Evolutionary conservation across 2,797 vertebrate genomes (phyloP).

Genomic region (Caiman crocodilus): DNA sequence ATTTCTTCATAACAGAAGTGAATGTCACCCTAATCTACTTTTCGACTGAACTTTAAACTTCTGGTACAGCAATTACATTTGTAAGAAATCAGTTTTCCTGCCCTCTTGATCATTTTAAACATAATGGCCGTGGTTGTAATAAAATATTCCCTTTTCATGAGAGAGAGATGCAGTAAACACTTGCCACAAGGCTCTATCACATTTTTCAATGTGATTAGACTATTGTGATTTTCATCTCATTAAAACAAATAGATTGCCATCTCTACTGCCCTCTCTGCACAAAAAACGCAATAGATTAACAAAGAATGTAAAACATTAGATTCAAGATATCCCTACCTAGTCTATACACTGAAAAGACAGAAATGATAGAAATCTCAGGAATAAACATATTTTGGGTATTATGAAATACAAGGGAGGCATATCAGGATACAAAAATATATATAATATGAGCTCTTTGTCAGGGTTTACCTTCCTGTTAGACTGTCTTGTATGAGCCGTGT

Average conservation of each 20-base stretch:
- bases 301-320: background rate
- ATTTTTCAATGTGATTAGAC: conserved; percentile 38
- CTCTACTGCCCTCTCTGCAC: background rate
- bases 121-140: conserved; percentile 19
- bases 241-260: conserved; percentile 34
- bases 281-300: conserved; percentile 4
- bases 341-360: background rate
- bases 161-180: conserved; percentile 52
- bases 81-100: conserved; percentile 60
- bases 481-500: background rate
- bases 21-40: conserved; percentile 35
- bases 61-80: conserved; percentile 59
- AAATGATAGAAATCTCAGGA: background rate
- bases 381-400: conserved; percentile 4
- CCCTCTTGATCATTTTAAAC: conserved; percentile 46
- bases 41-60: conserved; percentile 39
- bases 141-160: background rate
- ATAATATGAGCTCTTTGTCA: background rate
- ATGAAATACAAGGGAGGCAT: background rate
- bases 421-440: background rate
- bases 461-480: background rate
- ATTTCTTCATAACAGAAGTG: conserved; percentile 31
- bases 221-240: conserved; percentile 47
- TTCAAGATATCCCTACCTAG: background rate
- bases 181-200: conserved; percentile 16